phyloP scores from a whole-genome alignment of 2,888 invertebrate genomes.

The Agonopterix subpropinquella region DNA sequence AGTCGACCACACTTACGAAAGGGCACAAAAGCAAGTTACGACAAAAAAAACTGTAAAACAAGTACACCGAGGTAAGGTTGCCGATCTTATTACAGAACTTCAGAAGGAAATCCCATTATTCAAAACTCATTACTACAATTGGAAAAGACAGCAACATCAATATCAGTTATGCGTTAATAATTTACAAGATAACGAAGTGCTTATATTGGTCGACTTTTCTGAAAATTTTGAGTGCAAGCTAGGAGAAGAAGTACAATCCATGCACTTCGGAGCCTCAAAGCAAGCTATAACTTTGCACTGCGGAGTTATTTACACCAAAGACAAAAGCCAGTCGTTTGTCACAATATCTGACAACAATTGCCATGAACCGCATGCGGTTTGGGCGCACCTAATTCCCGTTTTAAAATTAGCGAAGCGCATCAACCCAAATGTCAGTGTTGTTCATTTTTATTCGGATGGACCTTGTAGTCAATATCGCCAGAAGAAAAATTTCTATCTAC shows the following conservation, averaged over 20 bases:
- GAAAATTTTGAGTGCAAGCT: constrained; percentile 5
- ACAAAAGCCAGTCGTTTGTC: constrained; percentile 4
- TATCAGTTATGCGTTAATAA: background rate
- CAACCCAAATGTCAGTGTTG: constrained; percentile 11
- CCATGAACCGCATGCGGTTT: background rate
- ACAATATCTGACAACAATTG: background rate
- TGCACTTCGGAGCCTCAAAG: constrained; percentile 5
- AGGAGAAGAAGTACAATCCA: constrained; percentile 6
- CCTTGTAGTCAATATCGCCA: constrained; percentile 20
- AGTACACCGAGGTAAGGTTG: constrained; percentile 5
- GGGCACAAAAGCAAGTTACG: constrained; percentile 3
- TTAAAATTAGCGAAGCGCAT: constrained; percentile 11
- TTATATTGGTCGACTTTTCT: constrained; percentile 8
- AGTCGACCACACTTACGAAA: constrained; percentile 8
- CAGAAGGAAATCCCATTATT: constrained; percentile 4
- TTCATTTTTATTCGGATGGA: constrained; percentile 23
- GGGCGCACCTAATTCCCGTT: constrained; percentile 17
- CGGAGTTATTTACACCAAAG: constrained; percentile 6
- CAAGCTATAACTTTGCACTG: background rate
- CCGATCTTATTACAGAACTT: constrained; percentile 4
- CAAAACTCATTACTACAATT: background rate
- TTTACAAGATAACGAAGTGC: background rate
- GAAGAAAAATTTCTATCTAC: constrained; percentile 19
- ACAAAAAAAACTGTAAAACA: constrained; percentile 11
- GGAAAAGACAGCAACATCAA: background rate